Percentiles rank a stretch among this genome's conserved stretches.
Evolutionary conservation across 2,113 vertebrate genomes (phyloP).

Genomic region (Peromyscus californicus): DNA sequence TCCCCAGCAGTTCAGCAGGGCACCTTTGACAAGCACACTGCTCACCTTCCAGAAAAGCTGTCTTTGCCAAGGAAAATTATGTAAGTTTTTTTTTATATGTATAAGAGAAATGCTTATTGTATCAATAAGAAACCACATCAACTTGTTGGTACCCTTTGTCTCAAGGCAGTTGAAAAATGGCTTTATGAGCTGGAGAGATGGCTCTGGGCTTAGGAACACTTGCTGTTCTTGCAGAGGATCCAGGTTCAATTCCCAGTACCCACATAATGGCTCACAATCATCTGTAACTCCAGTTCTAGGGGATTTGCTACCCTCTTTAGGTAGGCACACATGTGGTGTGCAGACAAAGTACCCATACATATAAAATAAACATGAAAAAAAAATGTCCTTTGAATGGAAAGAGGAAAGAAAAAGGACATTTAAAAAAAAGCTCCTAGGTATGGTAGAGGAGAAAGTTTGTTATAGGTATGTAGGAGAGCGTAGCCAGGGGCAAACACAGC

Average conservation of each 20-base stretch:
- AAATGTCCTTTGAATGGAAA: too few relatives aligned
- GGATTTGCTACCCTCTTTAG: not conserved
- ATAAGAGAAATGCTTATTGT: not conserved
- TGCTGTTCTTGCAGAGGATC: too few relatives aligned
- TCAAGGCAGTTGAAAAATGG: not conserved
- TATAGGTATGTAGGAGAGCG: too few relatives aligned
- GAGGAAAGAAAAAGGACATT: too few relatives aligned
- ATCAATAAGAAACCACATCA: not conserved
- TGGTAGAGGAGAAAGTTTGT: too few relatives aligned
- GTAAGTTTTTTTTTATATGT: not conserved
- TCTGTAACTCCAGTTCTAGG: not conserved
- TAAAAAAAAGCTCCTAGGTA: too few relatives aligned
- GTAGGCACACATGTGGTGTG: not conserved
- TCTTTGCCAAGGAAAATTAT: conserved; percentile 36
- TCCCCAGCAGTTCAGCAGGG: not conserved
- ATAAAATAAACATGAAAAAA: conserved; percentile 4
- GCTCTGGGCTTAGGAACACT: too few relatives aligned
- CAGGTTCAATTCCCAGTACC: not conserved
- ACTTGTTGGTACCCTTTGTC: not conserved
- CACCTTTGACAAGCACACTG: not conserved
- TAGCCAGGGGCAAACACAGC: too few relatives aligned
- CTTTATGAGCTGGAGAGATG: not conserved
- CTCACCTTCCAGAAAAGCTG: not conserved
- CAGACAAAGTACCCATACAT: not conserved
- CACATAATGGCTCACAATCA: not conserved